phyloP scores from a whole-genome alignment of 1,140 invertebrate species.

The Parapsyche elsis region DNA sequence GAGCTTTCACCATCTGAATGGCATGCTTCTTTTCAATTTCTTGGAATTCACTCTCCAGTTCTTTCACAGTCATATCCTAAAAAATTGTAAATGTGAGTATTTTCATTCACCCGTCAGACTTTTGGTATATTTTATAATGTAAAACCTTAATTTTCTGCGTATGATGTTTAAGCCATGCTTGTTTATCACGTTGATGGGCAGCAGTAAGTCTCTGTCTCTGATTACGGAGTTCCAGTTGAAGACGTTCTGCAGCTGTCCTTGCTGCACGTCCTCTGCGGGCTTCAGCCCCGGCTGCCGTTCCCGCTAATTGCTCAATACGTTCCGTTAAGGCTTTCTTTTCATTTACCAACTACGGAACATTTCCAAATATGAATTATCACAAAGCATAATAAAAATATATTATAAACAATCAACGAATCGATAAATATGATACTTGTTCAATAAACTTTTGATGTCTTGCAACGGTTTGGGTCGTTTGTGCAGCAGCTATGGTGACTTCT shows the following conservation, averaged over 20 bases:
- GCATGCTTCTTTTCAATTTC: slow-evolving; percentile 65
- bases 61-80: slow-evolving; percentile 66
- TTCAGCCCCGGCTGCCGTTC: slow-evolving; percentile 48
- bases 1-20: not conserved
- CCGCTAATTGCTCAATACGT: slow-evolving; percentile 50
- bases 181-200: slow-evolving; percentile 53
- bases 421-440: slow-evolving; percentile 37
- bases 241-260: slow-evolving; percentile 41
- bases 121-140: slow-evolving; percentile 12
- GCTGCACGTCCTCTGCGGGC: slow-evolving; percentile 45
- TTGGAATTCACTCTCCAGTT: slow-evolving; percentile 63
- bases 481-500: slow-evolving; percentile 36
- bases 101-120: not conserved
- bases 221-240: slow-evolving; percentile 51
- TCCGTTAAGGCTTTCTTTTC: slow-evolving; percentile 52
- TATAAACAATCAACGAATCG: not conserved
- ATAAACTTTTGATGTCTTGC: slow-evolving; percentile 53
- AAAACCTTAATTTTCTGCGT: slow-evolving; percentile 54
- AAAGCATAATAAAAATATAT: not conserved
- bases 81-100: slow-evolving; percentile 10
- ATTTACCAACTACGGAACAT: slow-evolving; percentile 38
- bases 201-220: slow-evolving; percentile 50
- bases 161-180: slow-evolving; percentile 54
- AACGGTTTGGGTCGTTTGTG: slow-evolving; percentile 44
- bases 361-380: too few species aligned